phyloP scores from a whole-genome alignment of 2,797 vertebrate genomes.

The Pelochelys cantorii region DNA sequence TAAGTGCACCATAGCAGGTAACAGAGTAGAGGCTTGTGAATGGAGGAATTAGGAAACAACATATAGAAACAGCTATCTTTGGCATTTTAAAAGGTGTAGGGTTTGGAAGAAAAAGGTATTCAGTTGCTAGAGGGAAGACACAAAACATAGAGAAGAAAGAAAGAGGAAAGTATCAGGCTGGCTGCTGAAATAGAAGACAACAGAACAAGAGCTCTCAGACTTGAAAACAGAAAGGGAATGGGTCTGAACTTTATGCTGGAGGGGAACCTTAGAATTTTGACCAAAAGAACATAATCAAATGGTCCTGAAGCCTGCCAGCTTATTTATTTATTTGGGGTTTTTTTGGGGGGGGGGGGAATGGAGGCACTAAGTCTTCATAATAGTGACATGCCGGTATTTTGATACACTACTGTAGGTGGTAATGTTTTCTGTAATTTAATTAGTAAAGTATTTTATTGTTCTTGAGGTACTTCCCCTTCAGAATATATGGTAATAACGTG shows the following conservation, averaged over 20 bases:
- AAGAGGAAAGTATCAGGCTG: neutral
- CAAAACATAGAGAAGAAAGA: neutral
- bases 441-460: neutral
- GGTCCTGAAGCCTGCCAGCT: neutral
- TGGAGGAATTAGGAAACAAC: neutral
- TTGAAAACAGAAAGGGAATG: neutral
- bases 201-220: neutral
- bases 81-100: neutral
- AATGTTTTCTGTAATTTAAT: neutral
- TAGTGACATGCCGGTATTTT: neutral
- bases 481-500: neutral
- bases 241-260: neutral
- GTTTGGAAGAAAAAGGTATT: neutral
- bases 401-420: neutral
- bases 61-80: neutral
- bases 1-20: neutral
- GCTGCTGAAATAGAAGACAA: neutral
- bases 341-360: too few relatives aligned
- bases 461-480: neutral
- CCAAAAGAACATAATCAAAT: neutral
- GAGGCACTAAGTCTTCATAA: neutral
- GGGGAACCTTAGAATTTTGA: neutral
- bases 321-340: too few relatives aligned
- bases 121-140: neutral
- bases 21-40: neutral